Evolutionary conservation across 2,888 invertebrate genomes (phyloP), one percentile per base, ranked within the genome.

Genomic region (Chrysolina americana): DNA sequence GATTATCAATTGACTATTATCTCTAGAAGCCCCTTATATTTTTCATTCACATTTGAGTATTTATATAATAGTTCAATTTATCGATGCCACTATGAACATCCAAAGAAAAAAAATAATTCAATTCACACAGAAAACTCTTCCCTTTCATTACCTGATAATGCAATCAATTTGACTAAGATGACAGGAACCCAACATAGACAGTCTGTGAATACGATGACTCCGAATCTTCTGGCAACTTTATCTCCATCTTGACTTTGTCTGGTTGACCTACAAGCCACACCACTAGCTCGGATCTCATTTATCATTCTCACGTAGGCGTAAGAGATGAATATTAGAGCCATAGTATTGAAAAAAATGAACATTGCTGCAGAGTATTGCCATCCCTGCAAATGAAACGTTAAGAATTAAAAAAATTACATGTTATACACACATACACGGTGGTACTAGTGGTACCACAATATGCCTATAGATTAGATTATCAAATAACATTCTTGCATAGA

Each of bases 121-220:
- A n/a, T n/a, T n/a, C n/a, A n/a, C n/a, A n/a, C n/a, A n/a, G n/a
- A n/a, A n/a, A n/a, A n/a, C n/a, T n/a, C n/a, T n/a, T n/a, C n/a
- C n/a, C n/a, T n/a, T n/a, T n/a, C 5, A 28, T 82, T 82, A 91
- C 92, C 91, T 76, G 88, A 87, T 17, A 92, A 86, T 1, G 92
- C 91, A 6, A 89, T 86, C 71, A 91, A 78, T 84, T 92, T 92
- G 56, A 91, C 90, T 36, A 89, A 81, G 50, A 92, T 91, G 41
- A 92, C 89, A 3, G 92, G 92, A 70, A 91, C 87, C 92, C 92
- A 92, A 83, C 92, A 92, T 53, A 90, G 85, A 80, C 91, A 91
- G 81, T 92, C 91, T 0, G 91, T 92, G 62, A 89, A 87, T 28
- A 92, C 90, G 79, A 92, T 92, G 44, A 92, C 87, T 9, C 90